phyloP scores from a whole-genome alignment of 2,797 vertebrate species.

The Scleropages formosus region DNA sequence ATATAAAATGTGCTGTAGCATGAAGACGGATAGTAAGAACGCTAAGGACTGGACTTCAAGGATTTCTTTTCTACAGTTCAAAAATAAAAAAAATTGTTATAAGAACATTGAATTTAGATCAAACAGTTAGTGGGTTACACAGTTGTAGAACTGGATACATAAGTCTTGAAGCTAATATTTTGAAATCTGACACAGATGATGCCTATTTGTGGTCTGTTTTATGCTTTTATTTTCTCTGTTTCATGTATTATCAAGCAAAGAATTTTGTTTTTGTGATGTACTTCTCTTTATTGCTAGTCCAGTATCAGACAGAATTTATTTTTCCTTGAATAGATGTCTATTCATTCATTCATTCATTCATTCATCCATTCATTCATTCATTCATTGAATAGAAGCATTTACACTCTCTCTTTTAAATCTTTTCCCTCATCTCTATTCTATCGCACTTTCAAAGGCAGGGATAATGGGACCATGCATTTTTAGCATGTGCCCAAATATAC shows the following conservation, averaged over 20 bases:
- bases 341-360: conserved; percentile 9
- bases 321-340: conserved; percentile 33
- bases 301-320: conserved; percentile 5
- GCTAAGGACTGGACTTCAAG: not conserved
- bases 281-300: not conserved
- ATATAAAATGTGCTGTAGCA: conserved; percentile 4
- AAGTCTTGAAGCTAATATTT: too few species aligned
- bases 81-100: too few species aligned
- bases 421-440: conserved; percentile 35
- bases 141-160: too few species aligned
- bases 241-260: not conserved
- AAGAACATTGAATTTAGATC: not conserved
- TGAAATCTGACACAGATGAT: too few species aligned
- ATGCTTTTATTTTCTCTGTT: not conserved
- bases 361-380: conserved; percentile 3
- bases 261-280: not conserved
- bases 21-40: not conserved
- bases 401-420: conserved; percentile 14
- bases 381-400: conserved; percentile 36
- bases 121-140: not conserved
- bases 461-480: conserved; percentile 51
- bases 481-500: conserved; percentile 43
- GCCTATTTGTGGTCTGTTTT: too few species aligned
- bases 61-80: not conserved
- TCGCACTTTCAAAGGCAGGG: conserved; percentile 33